These are phyloP conservation scores for Smutsia temminckii DNA, from an alignment of 2,797 vertebrate species.

Conservation along the genomic window DNA sequence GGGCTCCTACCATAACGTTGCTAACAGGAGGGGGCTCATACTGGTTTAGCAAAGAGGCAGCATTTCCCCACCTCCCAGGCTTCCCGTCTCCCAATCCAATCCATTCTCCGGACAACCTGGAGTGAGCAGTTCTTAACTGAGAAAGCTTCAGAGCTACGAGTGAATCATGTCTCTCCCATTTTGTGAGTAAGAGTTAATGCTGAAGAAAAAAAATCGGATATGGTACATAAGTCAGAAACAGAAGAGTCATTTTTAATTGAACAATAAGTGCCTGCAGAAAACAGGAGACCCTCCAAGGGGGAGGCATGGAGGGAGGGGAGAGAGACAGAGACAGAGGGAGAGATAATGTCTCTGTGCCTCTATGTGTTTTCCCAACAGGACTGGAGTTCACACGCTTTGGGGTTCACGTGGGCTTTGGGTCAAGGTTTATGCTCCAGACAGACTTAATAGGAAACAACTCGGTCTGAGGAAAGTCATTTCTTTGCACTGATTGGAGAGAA, in stretches of 20 bases:
- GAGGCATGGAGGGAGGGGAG: fast-evolving
- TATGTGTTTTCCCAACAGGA: fast-evolving
- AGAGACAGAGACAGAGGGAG: fast-evolving
- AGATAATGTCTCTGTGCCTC: not conserved
- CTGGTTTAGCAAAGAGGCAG: not conserved
- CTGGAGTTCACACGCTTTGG: not conserved
- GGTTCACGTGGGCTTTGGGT: not conserved
- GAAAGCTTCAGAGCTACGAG: not conserved
- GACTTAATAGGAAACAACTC: not conserved
- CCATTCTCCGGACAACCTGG: not conserved
- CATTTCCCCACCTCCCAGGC: not conserved
- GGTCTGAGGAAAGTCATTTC: not conserved
- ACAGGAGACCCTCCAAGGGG: not conserved
- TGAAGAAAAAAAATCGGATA: not conserved
- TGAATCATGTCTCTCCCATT: not conserved
- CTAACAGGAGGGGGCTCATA: not conserved
- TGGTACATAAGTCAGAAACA: not conserved
- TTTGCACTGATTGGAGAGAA: not conserved
- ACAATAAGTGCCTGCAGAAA: not conserved
- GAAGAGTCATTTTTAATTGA: not conserved
- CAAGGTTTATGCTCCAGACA: not conserved
- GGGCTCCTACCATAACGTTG: not conserved
- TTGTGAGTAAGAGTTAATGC: not conserved
- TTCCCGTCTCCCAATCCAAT: not conserved
- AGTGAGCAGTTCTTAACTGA: not conserved